Evolutionary conservation across 64 coral and sea anemone genomes (phyloP).

Genomic region (Stichodactyla helianthus): DNA sequence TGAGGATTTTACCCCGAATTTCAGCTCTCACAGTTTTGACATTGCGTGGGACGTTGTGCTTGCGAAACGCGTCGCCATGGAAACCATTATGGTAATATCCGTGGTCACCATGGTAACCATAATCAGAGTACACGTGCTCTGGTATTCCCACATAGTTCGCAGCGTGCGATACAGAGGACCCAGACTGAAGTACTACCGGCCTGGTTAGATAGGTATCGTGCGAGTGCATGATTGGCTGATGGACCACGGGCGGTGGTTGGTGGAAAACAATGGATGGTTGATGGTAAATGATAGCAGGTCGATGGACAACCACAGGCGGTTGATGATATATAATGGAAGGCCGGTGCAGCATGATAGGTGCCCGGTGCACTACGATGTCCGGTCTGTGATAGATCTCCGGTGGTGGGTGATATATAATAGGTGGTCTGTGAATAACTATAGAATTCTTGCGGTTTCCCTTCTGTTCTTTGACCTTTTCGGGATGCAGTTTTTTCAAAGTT

Average conservation of each 20-base stretch:
- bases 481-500: slow-evolving; percentile 22
- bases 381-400: slow-evolving; percentile 95
- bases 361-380: slow-evolving; percentile 93
- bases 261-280: slow-evolving; percentile 96
- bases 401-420: slow-evolving; percentile 97
- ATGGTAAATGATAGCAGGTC: slow-evolving; percentile 94
- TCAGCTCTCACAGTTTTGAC: background rate
- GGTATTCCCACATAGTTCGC: slow-evolving; percentile 69
- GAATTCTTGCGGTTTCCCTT: slow-evolving; percentile 77
- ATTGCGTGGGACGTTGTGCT: slow-evolving; percentile 54
- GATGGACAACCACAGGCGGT: slow-evolving; percentile 88
- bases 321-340: slow-evolving; percentile 96
- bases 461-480: slow-evolving; percentile 61
- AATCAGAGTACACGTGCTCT: slow-evolving; percentile 55
- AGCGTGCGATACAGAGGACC: slow-evolving; percentile 55
- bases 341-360: slow-evolving; percentile 88
- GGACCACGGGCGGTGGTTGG: slow-evolving; percentile 84
- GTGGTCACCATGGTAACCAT: slow-evolving; percentile 19
- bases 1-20: background rate
- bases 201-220: slow-evolving; percentile 77
- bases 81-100: slow-evolving; percentile 30
- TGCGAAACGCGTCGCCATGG: slow-evolving; percentile 62
- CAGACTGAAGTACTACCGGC: slow-evolving; percentile 59
- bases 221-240: slow-evolving; percentile 88
- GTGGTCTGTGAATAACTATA: slow-evolving; percentile 93